Conservation (phyloP, 2,113 vertebrate genomes). For the Scalopus aquaticus region DNA sequence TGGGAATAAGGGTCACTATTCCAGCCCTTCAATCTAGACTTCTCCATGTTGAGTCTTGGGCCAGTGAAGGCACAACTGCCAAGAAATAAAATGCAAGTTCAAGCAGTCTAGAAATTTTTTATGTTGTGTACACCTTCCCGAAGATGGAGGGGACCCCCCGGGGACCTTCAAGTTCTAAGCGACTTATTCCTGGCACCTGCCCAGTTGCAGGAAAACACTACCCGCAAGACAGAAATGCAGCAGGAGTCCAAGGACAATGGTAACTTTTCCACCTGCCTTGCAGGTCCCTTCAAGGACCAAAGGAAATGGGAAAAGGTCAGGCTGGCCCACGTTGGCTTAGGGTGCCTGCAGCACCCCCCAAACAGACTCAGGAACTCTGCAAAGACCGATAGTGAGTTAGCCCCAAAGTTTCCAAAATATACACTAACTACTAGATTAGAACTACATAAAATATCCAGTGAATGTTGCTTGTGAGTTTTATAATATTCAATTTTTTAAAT, state of each 20-base stretch:
- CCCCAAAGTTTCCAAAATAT: neutral
- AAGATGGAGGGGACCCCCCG: neutral
- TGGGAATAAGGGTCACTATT: neutral
- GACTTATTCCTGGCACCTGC: neutral
- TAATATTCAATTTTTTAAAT: neutral
- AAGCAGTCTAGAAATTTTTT: neutral
- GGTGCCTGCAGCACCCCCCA: neutral
- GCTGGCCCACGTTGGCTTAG: neutral
- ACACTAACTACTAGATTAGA: neutral
- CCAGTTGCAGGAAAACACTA: neutral
- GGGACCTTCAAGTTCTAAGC: neutral
- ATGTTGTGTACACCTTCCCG: neutral
- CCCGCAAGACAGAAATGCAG: neutral
- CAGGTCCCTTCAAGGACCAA: neutral
- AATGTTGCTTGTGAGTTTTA: neutral
- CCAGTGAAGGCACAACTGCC: neutral
- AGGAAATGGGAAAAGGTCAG: neutral
- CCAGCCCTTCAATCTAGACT: neutral
- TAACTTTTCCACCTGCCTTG: neutral
- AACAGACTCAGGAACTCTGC: neutral
- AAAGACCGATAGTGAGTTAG: neutral
- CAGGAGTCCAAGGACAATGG: neutral
- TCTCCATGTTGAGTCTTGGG: neutral
- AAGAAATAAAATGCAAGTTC: neutral
- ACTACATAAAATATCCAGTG: neutral